Percentiles rank a stretch among this genome's conserved stretches.
These are phyloP conservation scores for Pyrocephalus nanus DNA, from an alignment of 2,797 vertebrate genomes.

Conservation along the genomic window DNA sequence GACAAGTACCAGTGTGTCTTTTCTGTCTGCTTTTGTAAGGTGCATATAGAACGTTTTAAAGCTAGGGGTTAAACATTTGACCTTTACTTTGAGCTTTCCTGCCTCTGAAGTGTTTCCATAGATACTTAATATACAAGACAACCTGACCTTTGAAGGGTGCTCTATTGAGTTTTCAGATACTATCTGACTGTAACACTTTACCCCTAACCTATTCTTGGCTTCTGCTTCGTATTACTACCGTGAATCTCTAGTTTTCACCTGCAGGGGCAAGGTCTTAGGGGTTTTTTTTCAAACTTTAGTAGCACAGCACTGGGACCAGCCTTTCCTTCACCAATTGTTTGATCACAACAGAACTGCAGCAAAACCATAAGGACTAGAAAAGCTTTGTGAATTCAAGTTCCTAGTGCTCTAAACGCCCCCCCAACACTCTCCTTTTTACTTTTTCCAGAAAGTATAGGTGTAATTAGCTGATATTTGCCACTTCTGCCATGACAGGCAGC, in stretches of 20 bases:
- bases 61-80: not conserved
- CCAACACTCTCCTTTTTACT: not conserved
- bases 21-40: not conserved
- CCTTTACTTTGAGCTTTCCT: conserved; percentile 29
- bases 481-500: not conserved
- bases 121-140: not conserved
- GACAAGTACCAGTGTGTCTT: not conserved
- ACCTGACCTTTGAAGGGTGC: conserved; percentile 21
- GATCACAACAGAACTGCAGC: not conserved
- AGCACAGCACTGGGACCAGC: not conserved
- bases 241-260: not conserved
- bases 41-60: not conserved
- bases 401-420: not conserved
- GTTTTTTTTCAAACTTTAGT: not conserved
- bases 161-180: conserved; percentile 38
- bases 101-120: conserved; percentile 16
- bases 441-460: not conserved
- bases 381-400: not conserved
- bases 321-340: not conserved
- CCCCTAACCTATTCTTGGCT: not conserved
- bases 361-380: not conserved
- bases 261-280: not conserved
- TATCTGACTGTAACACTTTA: conserved; percentile 6
- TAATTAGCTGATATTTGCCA: not conserved
- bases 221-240: not conserved